Base-by-base conservation (phyloP, 2,797 vertebrate genomes). In the Acanthornis magna region DNA sequence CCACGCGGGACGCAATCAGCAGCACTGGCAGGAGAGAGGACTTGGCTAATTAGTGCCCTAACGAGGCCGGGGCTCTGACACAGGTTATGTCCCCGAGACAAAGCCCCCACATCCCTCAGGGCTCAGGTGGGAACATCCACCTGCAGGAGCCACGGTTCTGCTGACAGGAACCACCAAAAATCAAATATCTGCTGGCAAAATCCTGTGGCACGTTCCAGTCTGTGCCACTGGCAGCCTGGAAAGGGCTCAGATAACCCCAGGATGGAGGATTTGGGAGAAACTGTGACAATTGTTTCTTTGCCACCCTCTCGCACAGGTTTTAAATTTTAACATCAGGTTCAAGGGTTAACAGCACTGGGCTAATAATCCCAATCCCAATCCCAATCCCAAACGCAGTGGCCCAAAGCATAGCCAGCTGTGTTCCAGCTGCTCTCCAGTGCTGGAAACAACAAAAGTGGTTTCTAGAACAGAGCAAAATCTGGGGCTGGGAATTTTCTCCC, bases 1-100 rank as follows among this genome's bases (percentile, higher is more conserved):
- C 98, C 98, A 73, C 97, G 71, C 81, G 98, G 98, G 98, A 98
- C 93, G 97, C 98, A 99, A 99, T 99, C 98, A 98, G 97, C 93
- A 96, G 97, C 83, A 57, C 97, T 43, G 7, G 26, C 67, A 90
- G 90, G 87, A 42, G 27, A 8, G 9, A 96, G 76, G 88, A 74
- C 91, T 92, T 85, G 90, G 96, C 95, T 99, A 98, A 99, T 99
- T 98, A 94, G 61, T 40, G 47, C 63, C 67, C 16, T 90, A 95
- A 96, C 27, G 40, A 92, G 86, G 63, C 48, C 25, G 3, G 30
- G 32, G 71, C 47, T 82, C 36, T 54, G 71, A 6, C 65, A 60
- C 54, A 11, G 66, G 65, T n/a, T 22, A 40, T 4, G 6, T 30
- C 58, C 47, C 36, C 0, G 2, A 47, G 38, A 76, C 62, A 89